phyloP scores from a whole-genome alignment of 2,113 vertebrate genomes.

The Nettapus auritus region DNA sequence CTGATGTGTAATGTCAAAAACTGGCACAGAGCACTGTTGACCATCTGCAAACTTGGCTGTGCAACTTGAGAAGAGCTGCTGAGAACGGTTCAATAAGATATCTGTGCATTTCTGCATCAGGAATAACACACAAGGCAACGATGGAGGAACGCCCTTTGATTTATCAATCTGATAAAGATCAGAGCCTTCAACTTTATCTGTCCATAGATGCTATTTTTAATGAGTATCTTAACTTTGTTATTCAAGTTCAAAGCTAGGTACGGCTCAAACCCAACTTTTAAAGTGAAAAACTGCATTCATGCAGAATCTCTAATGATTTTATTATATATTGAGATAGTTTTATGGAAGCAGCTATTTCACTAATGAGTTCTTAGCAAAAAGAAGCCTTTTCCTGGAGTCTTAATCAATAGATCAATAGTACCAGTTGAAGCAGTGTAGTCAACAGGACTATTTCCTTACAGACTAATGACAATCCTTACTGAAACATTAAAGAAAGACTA shows the following conservation, averaged over 20 bases:
- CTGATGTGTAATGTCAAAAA: conserved; percentile 98
- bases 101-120: conserved; percentile 83
- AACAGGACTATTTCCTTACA: conserved; percentile 63
- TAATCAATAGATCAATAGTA: conserved; percentile 69
- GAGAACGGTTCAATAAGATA: conserved; percentile 95
- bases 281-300: conserved; percentile 44
- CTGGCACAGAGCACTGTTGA: conserved; percentile 97
- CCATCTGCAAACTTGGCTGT: conserved; percentile 98
- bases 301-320: conserved; percentile 60
- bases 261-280: conserved; percentile 36
- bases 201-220: conserved; percentile 39
- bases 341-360: conserved; percentile 43
- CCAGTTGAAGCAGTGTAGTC: conserved; percentile 43
- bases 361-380: conserved; percentile 41
- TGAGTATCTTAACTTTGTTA: conserved; percentile 22
- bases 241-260: conserved; percentile 49
- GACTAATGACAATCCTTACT: conserved; percentile 45
- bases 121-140: conserved; percentile 65
- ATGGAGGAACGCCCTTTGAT: conserved; percentile 20
- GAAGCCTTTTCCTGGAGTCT: conserved; percentile 24
- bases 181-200: conserved; percentile 19
- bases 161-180: conserved; percentile 27
- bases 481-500: conserved; percentile 61
- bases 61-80: conserved; percentile 99
- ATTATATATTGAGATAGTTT: conserved; percentile 40